Evolutionary conservation across 2,113 vertebrate genomes (phyloP).

Genomic region (Dipodomys spectabilis): DNA sequence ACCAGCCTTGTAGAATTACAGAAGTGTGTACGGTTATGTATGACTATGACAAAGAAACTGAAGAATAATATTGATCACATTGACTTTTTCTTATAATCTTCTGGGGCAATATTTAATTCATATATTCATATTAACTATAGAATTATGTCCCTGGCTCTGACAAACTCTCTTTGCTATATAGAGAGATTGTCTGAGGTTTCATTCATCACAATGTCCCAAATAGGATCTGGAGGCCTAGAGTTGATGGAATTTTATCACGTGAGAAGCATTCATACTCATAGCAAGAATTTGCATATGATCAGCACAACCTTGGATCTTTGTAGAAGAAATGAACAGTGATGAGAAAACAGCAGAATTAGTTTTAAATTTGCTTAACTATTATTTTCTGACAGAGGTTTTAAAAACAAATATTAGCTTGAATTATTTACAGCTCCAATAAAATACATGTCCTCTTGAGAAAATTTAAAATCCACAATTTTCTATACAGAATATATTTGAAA

Average conservation of each 20-base stretch:
- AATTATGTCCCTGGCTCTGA: conserved; percentile 10
- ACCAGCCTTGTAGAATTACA: not conserved
- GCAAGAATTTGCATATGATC: not conserved
- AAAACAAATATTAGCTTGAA: not conserved
- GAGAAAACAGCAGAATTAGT: not conserved
- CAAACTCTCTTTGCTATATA: not conserved
- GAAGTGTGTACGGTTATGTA: not conserved
- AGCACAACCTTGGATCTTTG: not conserved
- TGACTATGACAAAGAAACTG: not conserved
- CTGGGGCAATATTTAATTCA: not conserved
- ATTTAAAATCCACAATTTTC: not conserved
- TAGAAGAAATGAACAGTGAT: not conserved
- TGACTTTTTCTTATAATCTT: not conserved
- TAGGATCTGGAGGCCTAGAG: not conserved
- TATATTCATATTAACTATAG: conserved; percentile 8
- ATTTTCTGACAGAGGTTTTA: conserved; percentile 11
- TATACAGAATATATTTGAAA: not conserved
- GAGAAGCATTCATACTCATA: not conserved
- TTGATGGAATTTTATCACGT: not conserved
- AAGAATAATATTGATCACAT: not conserved
- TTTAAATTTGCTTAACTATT: not conserved
- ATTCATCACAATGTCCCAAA: not conserved
- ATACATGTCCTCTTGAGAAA: conserved; percentile 32
- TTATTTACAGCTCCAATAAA: conserved; percentile 17
- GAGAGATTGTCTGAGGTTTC: not conserved